Evolutionary conservation across 2,797 vertebrate genomes (phyloP).

Genomic region (Ctenosaura bakeri): DNA sequence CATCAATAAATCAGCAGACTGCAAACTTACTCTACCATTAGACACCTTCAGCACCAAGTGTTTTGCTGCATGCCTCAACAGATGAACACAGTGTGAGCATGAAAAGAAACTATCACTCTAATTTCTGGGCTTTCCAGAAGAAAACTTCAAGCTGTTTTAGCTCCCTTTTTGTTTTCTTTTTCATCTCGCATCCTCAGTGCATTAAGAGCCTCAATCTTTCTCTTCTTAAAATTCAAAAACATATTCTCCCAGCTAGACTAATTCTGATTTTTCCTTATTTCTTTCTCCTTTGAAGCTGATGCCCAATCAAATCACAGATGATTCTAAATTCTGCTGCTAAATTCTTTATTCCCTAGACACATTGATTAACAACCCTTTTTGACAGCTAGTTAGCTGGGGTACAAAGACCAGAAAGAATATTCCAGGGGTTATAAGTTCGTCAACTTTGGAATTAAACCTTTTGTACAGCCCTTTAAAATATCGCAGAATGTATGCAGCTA

Average conservation of each 20-base stretch:
- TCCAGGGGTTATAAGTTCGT: not conserved
- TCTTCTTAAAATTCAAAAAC: not conserved
- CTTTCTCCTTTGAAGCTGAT: not conserved
- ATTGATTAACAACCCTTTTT: not conserved
- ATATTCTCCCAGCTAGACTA: not conserved
- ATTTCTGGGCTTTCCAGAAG: constrained; percentile 8
- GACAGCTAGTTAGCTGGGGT: not conserved
- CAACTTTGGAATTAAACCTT: not conserved
- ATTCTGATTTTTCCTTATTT: not conserved
- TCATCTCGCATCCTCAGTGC: constrained; percentile 13
- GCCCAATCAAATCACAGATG: not conserved
- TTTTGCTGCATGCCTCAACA: constrained; percentile 26
- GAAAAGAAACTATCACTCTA: not conserved
- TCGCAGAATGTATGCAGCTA: not conserved
- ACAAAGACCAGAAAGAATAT: not conserved
- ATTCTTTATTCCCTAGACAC: not conserved
- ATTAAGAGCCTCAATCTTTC: not conserved
- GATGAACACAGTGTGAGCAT: constrained; percentile 34
- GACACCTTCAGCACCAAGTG: constrained; percentile 48
- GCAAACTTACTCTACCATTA: constrained; percentile 11
- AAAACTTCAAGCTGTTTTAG: constrained; percentile 14
- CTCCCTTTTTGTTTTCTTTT: not conserved
- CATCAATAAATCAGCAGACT: constrained; percentile 43
- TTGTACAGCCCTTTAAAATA: not conserved
- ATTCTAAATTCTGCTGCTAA: not conserved